Percentiles rank a stretch among this genome's conserved stretches.
phyloP scores from a whole-genome alignment of 2,113 vertebrate genomes.

The Cricetomys ansorgei region DNA sequence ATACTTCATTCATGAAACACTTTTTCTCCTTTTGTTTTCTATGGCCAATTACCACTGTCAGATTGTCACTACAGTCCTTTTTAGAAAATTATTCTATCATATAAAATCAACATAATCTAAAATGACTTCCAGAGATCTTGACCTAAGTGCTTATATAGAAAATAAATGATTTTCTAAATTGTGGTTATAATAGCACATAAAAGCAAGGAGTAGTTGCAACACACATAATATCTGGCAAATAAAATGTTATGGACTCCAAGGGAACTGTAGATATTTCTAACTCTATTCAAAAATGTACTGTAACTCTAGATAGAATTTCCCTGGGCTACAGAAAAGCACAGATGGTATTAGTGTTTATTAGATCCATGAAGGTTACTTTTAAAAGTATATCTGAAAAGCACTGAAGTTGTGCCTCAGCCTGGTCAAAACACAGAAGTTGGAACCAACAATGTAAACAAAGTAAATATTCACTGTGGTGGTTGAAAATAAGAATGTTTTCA shows the following conservation, averaged over 20 bases:
- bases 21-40: not conserved
- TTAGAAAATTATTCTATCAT: constrained; percentile 29
- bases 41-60: not conserved
- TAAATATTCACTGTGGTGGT: not conserved
- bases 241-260: constrained; percentile 61
- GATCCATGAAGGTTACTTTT: constrained; percentile 18
- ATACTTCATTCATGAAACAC: not conserved
- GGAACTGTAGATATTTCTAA: constrained; percentile 61
- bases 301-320: constrained; percentile 53
- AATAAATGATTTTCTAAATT: constrained; percentile 53
- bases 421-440: not conserved
- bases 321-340: constrained; percentile 51
- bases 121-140: constrained; percentile 54
- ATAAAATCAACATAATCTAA: constrained; percentile 51
- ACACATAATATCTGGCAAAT: constrained; percentile 55
- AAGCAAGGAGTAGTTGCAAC: constrained; percentile 17
- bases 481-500: constrained; percentile 12
- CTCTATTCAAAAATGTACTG: constrained; percentile 54
- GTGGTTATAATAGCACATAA: constrained; percentile 37
- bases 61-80: not conserved
- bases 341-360: constrained; percentile 67
- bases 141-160: constrained; percentile 55
- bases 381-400: constrained; percentile 43
- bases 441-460: not conserved
- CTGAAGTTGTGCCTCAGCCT: not conserved